Conservation (phyloP, 2,113 vertebrate genomes). For the Nycticorax nycticorax region DNA sequence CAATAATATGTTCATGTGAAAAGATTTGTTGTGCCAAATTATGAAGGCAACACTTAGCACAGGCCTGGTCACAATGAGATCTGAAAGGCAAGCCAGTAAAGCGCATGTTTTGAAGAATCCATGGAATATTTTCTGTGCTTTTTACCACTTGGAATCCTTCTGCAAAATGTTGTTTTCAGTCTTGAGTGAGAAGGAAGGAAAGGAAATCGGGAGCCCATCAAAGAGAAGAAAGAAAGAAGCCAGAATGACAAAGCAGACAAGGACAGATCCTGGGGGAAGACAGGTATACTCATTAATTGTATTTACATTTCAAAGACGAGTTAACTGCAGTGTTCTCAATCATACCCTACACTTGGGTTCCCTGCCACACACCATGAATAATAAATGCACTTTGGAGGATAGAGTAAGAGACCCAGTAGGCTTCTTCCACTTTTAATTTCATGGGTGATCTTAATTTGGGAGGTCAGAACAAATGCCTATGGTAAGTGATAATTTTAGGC, state of each 20-base stretch:
- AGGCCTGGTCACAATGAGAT: neutral
- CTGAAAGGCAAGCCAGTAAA: neutral
- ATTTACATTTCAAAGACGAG: slow-evolving; percentile 65
- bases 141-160: neutral
- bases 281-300: slow-evolving; percentile 33
- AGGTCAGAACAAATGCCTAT: slow-evolving; percentile 31
- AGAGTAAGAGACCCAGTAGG: neutral
- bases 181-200: neutral
- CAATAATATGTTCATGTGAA: neutral
- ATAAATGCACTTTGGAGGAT: slow-evolving; percentile 14
- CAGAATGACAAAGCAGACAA: slow-evolving; percentile 21
- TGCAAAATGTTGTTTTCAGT: neutral
- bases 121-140: neutral
- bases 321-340: neutral
- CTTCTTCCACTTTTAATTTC: slow-evolving; percentile 36
- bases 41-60: neutral
- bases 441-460: slow-evolving; percentile 7
- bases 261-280: slow-evolving; percentile 17
- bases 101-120: neutral
- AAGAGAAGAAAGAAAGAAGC: neutral
- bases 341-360: neutral
- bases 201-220: neutral
- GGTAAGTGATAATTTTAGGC: slow-evolving; percentile 27
- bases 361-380: slow-evolving; percentile 15
- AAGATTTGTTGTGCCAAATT: neutral